Percentiles rank a stretch among this genome's conserved stretches.
Conservation (phyloP, 2,113 vertebrate species). For the Paramormyrops kingsleyae region DNA sequence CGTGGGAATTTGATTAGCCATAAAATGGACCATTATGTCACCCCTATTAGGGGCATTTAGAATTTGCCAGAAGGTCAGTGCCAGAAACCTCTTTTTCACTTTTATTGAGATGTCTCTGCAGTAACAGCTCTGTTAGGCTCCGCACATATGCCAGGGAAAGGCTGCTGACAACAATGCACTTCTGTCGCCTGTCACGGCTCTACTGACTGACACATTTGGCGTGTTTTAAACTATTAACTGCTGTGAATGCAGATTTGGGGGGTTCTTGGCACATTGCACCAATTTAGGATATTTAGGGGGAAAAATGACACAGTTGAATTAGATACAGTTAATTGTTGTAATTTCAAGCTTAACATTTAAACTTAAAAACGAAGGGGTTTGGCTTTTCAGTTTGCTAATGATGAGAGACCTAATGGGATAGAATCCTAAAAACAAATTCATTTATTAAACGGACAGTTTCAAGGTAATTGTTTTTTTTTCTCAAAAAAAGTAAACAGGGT, state of each 20-base stretch:
- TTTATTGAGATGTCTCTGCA: conserved; percentile 40
- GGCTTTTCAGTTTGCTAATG: background rate
- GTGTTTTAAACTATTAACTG: conserved; percentile 4
- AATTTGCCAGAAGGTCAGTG: conserved; percentile 55
- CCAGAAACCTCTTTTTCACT: conserved; percentile 41
- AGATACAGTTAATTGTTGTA: background rate
- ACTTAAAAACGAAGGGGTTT: background rate
- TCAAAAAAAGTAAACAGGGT: background rate
- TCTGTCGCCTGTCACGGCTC: conserved; percentile 14
- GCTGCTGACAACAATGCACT: conserved; percentile 3
- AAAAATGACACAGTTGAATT: background rate
- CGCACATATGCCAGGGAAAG: conserved; percentile 22
- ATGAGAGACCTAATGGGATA: background rate
- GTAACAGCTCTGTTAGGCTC: conserved; percentile 55
- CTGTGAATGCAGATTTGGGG: conserved; percentile 1
- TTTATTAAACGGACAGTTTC: background rate
- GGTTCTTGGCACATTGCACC: background rate
- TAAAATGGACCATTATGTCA: conserved; percentile 63
- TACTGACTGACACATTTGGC: conserved; percentile 14
- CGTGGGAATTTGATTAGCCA: conserved; percentile 62
- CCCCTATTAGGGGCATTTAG: conserved; percentile 53
- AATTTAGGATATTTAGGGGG: background rate
- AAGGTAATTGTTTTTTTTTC: background rate
- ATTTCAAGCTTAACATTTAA: conserved; percentile 1
- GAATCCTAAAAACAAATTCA: background rate